Percentiles rank a stretch among this genome's conserved stretches.
Conservation (phyloP, 2,888 invertebrate species). For the Drosophila dives region DNA sequence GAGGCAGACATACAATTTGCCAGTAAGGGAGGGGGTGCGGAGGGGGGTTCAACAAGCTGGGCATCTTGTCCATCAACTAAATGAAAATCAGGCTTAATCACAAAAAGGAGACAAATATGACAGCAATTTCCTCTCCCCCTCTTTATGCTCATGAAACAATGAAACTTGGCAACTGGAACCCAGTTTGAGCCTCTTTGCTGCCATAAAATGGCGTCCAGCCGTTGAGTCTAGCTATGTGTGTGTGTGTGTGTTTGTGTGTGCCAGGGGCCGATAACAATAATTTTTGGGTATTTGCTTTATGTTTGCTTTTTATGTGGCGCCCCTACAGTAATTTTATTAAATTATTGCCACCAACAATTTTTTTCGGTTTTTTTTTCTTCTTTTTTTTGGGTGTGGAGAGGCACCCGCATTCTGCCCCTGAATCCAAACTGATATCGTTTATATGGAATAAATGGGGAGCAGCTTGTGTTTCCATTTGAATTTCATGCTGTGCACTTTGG, state of each 20-base stretch:
- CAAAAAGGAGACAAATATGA: constrained; percentile 60
- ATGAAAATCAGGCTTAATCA: constrained; percentile 76
- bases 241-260: constrained; percentile 1
- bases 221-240: not conserved
- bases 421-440: not conserved
- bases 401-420: not conserved
- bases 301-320: constrained; percentile 47
- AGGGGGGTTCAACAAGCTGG: constrained; percentile 16
- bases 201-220: constrained; percentile 30
- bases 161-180: constrained; percentile 33
- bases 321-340: constrained; percentile 52
- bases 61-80: constrained; percentile 67
- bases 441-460: not conserved
- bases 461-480: not conserved
- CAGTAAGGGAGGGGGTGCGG: not conserved
- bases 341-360: constrained; percentile 35
- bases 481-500: not conserved
- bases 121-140: constrained; percentile 44
- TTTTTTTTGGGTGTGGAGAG: not conserved
- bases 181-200: constrained; percentile 6
- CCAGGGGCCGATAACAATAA: constrained; percentile 57
- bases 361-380: not conserved
- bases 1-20: constrained; percentile 30
- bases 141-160: constrained; percentile 47
- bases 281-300: constrained; percentile 40